Evolutionary conservation across 2,888 invertebrate species (phyloP).

Genomic region (Pimpla rufipes): DNA sequence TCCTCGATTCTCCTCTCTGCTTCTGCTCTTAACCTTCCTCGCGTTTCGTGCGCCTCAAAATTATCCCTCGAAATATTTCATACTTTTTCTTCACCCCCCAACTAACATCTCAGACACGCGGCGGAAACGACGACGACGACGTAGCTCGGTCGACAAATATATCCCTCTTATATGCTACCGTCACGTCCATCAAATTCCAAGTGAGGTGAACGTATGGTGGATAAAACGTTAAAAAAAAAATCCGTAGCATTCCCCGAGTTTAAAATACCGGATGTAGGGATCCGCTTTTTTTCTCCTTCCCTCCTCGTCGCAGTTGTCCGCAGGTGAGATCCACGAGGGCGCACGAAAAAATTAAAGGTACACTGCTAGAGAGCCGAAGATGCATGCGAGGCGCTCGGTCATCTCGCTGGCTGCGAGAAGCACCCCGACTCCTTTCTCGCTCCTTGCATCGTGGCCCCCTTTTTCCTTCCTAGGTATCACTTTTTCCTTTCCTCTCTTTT

Average conservation of each 20-base stretch:
- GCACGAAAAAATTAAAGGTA: slow-evolving; percentile 36
- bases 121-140: too few relatives aligned
- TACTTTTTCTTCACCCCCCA: slow-evolving; percentile 18
- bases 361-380: not conserved
- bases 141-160: too few relatives aligned
- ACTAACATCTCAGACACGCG: not conserved
- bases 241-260: too few relatives aligned
- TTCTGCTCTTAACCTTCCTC: slow-evolving; percentile 40
- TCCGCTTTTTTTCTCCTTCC: slow-evolving; percentile 3
- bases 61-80: slow-evolving; percentile 44
- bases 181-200: too few relatives aligned
- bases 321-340: not conserved
- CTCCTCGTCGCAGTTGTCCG: not conserved
- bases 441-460: slow-evolving; percentile 15
- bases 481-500: slow-evolving; percentile 17
- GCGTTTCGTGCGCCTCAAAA: slow-evolving; percentile 6
- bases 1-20: slow-evolving; percentile 49
- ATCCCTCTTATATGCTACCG: too few relatives aligned
- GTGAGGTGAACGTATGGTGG: too few relatives aligned
- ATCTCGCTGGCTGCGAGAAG: slow-evolving; percentile 31
- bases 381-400: slow-evolving; percentile 49
- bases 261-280: too few relatives aligned
- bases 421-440: slow-evolving; percentile 60
- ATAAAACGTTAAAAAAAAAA: too few relatives aligned
- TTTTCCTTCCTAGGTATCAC: not conserved